Evolutionary conservation across 1,140 invertebrate genomes (phyloP).

Genomic region (Bicyclus anynana): DNA sequence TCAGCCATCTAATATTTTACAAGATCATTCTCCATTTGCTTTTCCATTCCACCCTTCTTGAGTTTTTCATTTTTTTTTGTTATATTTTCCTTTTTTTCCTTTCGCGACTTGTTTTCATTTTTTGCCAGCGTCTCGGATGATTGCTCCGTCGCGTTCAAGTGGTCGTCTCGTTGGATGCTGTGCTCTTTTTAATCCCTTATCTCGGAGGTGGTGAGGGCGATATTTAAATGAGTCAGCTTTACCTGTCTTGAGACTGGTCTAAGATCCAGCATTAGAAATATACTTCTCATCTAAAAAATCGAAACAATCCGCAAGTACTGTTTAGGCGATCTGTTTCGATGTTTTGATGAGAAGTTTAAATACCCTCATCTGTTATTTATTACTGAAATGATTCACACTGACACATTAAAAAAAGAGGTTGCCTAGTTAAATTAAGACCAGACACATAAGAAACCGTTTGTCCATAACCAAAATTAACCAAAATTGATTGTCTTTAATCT

Average conservation of each 20-base stretch:
- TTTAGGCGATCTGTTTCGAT: too few relatives aligned
- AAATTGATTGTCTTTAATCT: too few relatives aligned
- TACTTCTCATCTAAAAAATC: too few relatives aligned
- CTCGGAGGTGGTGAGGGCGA: conserved; percentile 35
- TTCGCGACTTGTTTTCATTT: conserved; percentile 34
- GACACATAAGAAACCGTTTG: too few relatives aligned
- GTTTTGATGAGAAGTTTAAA: too few relatives aligned
- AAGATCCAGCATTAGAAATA: too few relatives aligned
- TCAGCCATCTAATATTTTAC: conserved; percentile 20
- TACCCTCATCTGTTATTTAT: too few relatives aligned
- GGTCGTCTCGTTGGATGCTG: conserved; percentile 35
- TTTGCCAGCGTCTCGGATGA: conserved; percentile 54
- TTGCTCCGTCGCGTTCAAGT: conserved; percentile 54
- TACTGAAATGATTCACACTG: too few relatives aligned
- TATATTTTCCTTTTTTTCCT: conserved; percentile 49
- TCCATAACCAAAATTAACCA: too few relatives aligned
- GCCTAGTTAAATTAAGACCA: too few relatives aligned
- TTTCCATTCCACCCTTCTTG: conserved; percentile 23
- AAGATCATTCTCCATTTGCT: conserved; percentile 24
- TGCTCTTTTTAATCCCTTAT: conserved; percentile 59
- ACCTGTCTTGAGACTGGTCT: conserved; percentile 24
- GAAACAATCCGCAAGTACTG: too few relatives aligned
- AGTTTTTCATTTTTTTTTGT: conserved; percentile 8
- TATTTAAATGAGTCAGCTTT: conserved; percentile 58
- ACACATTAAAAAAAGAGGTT: too few relatives aligned